These are phyloP conservation scores for Aricia artaxerxes DNA, from an alignment of 2,888 invertebrate species.

Conservation along the genomic window DNA sequence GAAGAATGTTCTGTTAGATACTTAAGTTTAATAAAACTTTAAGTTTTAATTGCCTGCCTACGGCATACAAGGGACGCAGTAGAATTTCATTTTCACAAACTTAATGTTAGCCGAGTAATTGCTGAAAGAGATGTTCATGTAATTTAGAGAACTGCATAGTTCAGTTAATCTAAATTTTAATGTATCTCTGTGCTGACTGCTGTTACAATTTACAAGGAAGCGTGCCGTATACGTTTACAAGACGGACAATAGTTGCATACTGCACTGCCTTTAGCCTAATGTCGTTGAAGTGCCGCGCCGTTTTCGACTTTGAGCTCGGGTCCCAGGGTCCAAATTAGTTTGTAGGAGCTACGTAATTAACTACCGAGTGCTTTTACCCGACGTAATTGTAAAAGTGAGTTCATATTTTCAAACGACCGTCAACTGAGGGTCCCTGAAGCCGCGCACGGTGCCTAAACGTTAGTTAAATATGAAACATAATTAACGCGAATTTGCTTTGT, in stretches of 20 bases:
- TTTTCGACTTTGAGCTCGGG: slow-evolving; percentile 34
- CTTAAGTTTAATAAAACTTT: too few relatives aligned
- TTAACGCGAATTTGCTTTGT: slow-evolving; percentile 10
- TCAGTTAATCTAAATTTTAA: slow-evolving; percentile 6
- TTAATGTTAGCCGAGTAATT: slow-evolving; percentile 55
- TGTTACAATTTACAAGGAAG: slow-evolving; percentile 24
- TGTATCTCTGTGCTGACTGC: slow-evolving; percentile 6
- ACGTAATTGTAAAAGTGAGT: slow-evolving; percentile 54
- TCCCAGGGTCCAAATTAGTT: slow-evolving; percentile 34
- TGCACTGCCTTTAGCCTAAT: slow-evolving; percentile 34
- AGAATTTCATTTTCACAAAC: slow-evolving; percentile 39
- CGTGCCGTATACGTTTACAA: slow-evolving; percentile 34
- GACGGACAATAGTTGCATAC: slow-evolving; percentile 36
- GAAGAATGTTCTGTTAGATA: too few relatives aligned
- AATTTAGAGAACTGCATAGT: not conserved
- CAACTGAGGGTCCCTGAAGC: slow-evolving; percentile 31
- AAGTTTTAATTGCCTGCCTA: too few relatives aligned
- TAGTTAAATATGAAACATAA: slow-evolving; percentile 13
- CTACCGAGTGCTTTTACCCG: slow-evolving; percentile 43
- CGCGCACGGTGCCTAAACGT: slow-evolving; percentile 33
- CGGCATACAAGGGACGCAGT: too few relatives aligned
- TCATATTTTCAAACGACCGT: slow-evolving; percentile 50
- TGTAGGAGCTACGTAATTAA: slow-evolving; percentile 40
- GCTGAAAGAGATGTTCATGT: slow-evolving; percentile 48
- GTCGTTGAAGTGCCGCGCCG: slow-evolving; percentile 15